Conservation (phyloP, 2,113 vertebrate genomes). For the Embiotoca jacksoni region DNA sequence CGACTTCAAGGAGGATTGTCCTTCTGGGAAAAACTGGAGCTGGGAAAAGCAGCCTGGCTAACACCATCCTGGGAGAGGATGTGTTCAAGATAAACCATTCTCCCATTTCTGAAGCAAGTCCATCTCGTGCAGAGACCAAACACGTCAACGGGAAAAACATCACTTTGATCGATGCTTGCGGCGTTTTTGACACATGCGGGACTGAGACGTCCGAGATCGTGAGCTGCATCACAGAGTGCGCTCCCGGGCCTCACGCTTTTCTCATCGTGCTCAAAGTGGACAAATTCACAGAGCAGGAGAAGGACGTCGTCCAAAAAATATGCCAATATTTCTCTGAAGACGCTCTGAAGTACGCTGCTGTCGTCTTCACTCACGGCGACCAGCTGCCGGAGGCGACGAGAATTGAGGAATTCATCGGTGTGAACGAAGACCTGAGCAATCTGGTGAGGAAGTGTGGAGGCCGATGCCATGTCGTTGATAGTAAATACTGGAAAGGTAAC, state of each 20-base stretch:
- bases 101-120: no score
- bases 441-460: slow-evolving; percentile 54
- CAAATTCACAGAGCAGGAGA: slow-evolving; percentile 37
- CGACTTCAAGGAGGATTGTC: no score
- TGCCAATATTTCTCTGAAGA: slow-evolving; percentile 36
- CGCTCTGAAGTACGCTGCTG: slow-evolving; percentile 29
- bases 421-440: neutral
- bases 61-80: slow-evolving; percentile 1
- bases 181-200: slow-evolving; percentile 16
- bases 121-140: no score
- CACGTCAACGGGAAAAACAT: no score
- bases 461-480: slow-evolving; percentile 58
- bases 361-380: slow-evolving; percentile 67
- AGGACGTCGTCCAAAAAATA: slow-evolving; percentile 22
- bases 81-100: no score
- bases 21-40: slow-evolving; percentile 32
- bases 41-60: slow-evolving; percentile 42
- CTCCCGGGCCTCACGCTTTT: slow-evolving; percentile 63
- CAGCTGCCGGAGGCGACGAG: slow-evolving; percentile 16
- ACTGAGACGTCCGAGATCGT: slow-evolving; percentile 25
- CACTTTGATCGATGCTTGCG: slow-evolving; percentile 54
- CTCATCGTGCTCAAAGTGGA: slow-evolving; percentile 56
- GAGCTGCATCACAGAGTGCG: slow-evolving; percentile 28
- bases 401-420: slow-evolving; percentile 17
- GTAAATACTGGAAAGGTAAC: slow-evolving; percentile 50